A percentile compares a stretch with the other conserved stretches of the same genome.
These are phyloP conservation scores for Periophthalmus modestus DNA, from an alignment of 2,113 vertebrate genomes.

Conservation along the genomic window DNA sequence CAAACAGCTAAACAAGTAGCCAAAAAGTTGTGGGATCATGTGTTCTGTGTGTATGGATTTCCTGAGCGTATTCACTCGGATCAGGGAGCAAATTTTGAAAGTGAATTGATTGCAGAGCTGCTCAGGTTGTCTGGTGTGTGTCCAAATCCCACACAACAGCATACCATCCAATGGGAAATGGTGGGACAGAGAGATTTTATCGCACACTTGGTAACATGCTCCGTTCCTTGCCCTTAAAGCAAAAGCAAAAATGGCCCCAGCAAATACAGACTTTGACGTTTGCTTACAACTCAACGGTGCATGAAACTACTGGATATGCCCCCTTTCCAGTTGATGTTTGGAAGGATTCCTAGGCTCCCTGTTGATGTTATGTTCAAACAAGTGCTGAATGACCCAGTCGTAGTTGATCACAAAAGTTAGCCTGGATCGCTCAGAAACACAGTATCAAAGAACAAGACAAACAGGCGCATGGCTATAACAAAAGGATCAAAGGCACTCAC, in stretches of 20 bases:
- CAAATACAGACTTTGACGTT: background rate
- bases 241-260: background rate
- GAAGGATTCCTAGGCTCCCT: background rate
- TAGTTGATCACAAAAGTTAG: background rate
- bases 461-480: too few species aligned
- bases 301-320: background rate
- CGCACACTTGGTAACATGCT: background rate
- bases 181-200: slow-evolving; percentile 1
- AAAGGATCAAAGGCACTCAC: background rate
- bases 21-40: too few species aligned
- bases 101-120: background rate
- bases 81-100: too few species aligned
- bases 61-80: too few species aligned
- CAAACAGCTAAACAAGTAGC: background rate
- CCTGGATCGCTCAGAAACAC: background rate
- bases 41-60: too few species aligned
- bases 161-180: background rate
- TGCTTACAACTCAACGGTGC: background rate
- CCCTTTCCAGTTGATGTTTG: background rate
- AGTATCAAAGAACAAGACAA: background rate
- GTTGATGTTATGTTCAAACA: background rate
- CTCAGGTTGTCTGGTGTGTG: too few species aligned
- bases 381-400: background rate
- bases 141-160: slow-evolving; percentile 1
- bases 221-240: background rate